Evolutionary conservation across 2,113 vertebrate genomes (phyloP).

Genomic region (Sphyrna mokarran): DNA sequence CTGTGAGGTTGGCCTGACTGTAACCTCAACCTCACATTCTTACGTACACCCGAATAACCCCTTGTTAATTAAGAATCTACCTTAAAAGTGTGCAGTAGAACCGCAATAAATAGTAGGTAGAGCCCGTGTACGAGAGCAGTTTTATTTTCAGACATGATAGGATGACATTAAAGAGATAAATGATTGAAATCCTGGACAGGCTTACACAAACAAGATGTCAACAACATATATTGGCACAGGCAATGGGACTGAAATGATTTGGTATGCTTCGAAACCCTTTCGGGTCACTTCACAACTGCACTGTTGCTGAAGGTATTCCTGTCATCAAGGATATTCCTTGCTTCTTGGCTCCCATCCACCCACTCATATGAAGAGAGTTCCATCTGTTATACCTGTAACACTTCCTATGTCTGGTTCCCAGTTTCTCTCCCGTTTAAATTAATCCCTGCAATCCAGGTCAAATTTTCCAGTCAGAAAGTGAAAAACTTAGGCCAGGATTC

Average conservation of each 20-base stretch:
- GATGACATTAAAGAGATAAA: conserved; percentile 17
- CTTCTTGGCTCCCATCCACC: neutral
- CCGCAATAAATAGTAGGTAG: neutral
- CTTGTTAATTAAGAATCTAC: too few species aligned
- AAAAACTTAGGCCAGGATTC: neutral
- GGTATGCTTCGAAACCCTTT: neutral
- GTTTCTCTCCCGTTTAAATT: neutral
- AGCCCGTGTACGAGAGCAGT: neutral
- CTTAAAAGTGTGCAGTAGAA: too few species aligned
- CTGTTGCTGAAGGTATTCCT: neutral
- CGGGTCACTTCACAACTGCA: neutral
- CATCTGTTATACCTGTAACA: neutral
- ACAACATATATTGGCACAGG: neutral
- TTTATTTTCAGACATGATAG: neutral
- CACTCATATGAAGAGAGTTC: neutral
- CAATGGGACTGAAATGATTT: neutral
- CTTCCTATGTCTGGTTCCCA: neutral
- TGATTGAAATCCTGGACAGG: conserved; percentile 3
- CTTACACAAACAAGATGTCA: neutral
- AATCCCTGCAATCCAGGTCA: neutral
- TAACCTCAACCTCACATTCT: too few species aligned
- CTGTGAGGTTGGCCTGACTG: too few species aligned
- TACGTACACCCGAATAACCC: too few species aligned
- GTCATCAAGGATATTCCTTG: neutral
- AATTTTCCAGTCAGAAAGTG: neutral